These are phyloP conservation scores for Rhizoglyphus robini DNA, from an alignment of 1,140 invertebrate genomes.

Conservation along the genomic window DNA sequence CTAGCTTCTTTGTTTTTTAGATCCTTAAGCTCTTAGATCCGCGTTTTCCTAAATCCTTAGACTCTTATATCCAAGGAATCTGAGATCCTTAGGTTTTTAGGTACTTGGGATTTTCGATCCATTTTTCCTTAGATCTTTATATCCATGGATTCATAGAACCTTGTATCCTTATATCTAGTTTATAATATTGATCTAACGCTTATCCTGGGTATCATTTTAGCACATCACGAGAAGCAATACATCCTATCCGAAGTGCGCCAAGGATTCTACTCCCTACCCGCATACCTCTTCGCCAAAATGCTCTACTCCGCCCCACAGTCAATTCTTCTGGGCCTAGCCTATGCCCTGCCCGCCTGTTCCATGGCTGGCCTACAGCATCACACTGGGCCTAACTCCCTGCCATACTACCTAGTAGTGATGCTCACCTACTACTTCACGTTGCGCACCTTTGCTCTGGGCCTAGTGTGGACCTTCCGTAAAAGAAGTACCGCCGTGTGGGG, in stretches of 20 bases:
- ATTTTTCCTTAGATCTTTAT: no score
- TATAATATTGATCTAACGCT: background rate
- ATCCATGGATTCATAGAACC: background rate
- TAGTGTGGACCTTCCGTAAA: constrained; percentile 45
- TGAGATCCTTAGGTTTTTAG: no score
- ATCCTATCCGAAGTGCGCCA: constrained; percentile 63
- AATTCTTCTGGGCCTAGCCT: constrained; percentile 55
- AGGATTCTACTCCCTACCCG: constrained; percentile 57
- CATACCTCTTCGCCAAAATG: constrained; percentile 58
- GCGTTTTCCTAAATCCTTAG: no score
- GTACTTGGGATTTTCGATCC: no score
- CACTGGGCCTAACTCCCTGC: constrained; percentile 36
- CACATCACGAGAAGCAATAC: constrained; percentile 48
- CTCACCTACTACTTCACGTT: constrained; percentile 56
- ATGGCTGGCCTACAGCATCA: constrained; percentile 57
- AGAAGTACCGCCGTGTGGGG: constrained; percentile 13
- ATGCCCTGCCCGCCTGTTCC: constrained; percentile 68
- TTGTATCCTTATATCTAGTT: background rate
- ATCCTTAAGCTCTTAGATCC: no score
- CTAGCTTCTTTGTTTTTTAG: no score
- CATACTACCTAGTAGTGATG: constrained; percentile 64
- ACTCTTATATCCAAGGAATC: no score
- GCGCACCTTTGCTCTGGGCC: constrained; percentile 52
- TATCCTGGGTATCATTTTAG: constrained; percentile 27
- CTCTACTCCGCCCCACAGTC: constrained; percentile 47